Evolutionary conservation across 2,888 invertebrate genomes (phyloP), one percentile per base, ranked within the genome.

Genomic region (Trisateles emortualis): DNA sequence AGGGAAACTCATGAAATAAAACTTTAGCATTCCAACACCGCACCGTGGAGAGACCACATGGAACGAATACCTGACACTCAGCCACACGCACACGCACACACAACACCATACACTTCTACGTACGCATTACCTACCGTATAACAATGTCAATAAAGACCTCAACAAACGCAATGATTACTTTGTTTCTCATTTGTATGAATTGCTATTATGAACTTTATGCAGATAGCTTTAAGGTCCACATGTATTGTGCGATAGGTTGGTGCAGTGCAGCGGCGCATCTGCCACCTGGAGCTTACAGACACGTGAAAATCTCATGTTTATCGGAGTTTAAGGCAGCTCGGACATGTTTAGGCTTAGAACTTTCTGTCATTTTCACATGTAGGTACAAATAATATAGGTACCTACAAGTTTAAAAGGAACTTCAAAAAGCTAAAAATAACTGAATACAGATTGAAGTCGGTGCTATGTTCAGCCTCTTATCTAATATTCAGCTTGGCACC

Each of bases 1-100:
- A n/a, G n/a, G n/a, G n/a, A n/a, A n/a, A n/a, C 33, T 33, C 33
- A 19, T 39, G 41, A 50, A 36, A 48, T 45, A 40, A 61, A 70
- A 66, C 49, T 66, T 52, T 44, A 29, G 53, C 29, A 54, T 66
- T 57, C 50, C 52, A 26, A 45, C 67, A 41, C 45, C 44, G 46
- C 67, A 41, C 45, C 44, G 46, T 10, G 36, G 17, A 24, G 38
- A 35, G 29, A 42, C 49, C 33, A 26, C 3, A 30, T 36, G 19
- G n/a, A 19, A 19, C 49, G 49, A 42, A 64, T 64, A 64, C 60
- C 54, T 30, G 11, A 46, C 45, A 16, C 38, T 5, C 6, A n/a
- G 1, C 4, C 10, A 10, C 1, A 29, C 14, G 6, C 2, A 16
- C 9, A 13, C 4, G 1, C 11, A 29, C 1, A 10, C 19, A 9